A percentile compares a stretch with the other conserved stretches of the same genome.
These are phyloP conservation scores for Cyanistes caeruleus DNA, from an alignment of 2,113 vertebrate species.

Conservation along the genomic window DNA sequence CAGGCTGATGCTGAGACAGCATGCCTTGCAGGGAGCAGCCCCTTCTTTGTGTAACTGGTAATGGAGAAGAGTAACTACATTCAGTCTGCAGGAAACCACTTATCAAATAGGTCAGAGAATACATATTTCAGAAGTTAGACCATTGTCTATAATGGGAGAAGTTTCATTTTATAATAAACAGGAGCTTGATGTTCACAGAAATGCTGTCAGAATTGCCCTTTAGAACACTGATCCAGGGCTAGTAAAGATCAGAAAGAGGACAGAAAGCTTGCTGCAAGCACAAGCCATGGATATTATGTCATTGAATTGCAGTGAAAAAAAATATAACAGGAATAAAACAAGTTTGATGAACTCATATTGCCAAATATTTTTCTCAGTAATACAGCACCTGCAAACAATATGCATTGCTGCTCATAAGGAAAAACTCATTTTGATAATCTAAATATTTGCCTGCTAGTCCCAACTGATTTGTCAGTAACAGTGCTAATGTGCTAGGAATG, in stretches of 20 bases:
- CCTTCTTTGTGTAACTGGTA: background rate
- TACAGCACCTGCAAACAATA: slow-evolving; percentile 35
- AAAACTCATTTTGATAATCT: slow-evolving; percentile 63
- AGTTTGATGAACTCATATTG: background rate
- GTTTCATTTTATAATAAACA: slow-evolving; percentile 54
- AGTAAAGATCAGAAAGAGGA: slow-evolving; percentile 31
- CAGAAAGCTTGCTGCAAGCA: slow-evolving; percentile 3
- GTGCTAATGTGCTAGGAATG: slow-evolving; percentile 31
- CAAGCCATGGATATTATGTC: background rate
- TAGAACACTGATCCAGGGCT: slow-evolving; percentile 59
- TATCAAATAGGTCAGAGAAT: slow-evolving; percentile 59
- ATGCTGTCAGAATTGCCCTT: slow-evolving; percentile 61
- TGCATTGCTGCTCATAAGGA: slow-evolving; percentile 45
- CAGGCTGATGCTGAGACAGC: slow-evolving; percentile 3
- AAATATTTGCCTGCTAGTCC: slow-evolving; percentile 47
- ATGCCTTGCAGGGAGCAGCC: background rate
- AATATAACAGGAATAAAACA: background rate
- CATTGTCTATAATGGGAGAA: slow-evolving; percentile 33
- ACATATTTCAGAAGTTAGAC: slow-evolving; percentile 57
- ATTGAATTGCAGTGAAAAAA: background rate
- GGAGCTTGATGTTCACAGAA: slow-evolving; percentile 24
- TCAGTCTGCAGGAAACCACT: slow-evolving; percentile 4
- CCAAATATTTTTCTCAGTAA: slow-evolving; percentile 43
- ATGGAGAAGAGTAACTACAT: background rate
- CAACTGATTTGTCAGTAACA: slow-evolving; percentile 18